Base-by-base conservation (phyloP, 1,140 invertebrate species). In the Meteorus sp. region DNA sequence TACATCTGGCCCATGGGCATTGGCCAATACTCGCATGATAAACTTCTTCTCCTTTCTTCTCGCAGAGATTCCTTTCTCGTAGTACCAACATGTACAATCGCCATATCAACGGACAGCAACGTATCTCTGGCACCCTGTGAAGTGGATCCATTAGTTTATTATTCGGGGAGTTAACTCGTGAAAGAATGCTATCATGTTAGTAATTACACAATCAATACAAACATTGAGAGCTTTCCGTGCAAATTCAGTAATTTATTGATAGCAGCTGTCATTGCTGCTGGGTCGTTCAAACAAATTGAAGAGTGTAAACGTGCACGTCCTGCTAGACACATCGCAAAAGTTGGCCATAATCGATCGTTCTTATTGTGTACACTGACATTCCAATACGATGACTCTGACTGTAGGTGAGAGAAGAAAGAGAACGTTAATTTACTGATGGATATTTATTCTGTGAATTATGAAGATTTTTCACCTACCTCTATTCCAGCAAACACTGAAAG, bases 1-100 rank as follows among this genome's bases (percentile, higher is more conserved):
- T 66, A 31, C 71, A 70, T 58, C 74, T 88, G 51, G 85, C 80
- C 88, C 88, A 89, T 5, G 88, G 88, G 65, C 87, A 89, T 61
- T 85, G 82, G 7, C 60, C 61, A 1, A 80, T 62, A 48, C 73
- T 76, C 56, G 68, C 65, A 31, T 78, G 74, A 64, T 79, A 81
- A 27, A 79, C 61, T 56, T 78, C 71, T 60, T 80, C 78, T 2
- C 78, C 78, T 44, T 71, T 73, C 52, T 72, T 76, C 48, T 73
- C 72, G 6, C 69, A 74, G 2, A 80, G 66, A 64, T 76, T 71
- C 61, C 76, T 66, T 44, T 80, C 78, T 35, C 69, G 59, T 7
- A 80, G 57, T 54, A 84, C 77, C 9, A 85, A 76, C 72, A 86
- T 79, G 61, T 84, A 83, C 9, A 86, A 65, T 62, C 82, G 76